Base-by-base conservation (phyloP, 2,113 vertebrate genomes). In the Pampusana beccarii region DNA sequence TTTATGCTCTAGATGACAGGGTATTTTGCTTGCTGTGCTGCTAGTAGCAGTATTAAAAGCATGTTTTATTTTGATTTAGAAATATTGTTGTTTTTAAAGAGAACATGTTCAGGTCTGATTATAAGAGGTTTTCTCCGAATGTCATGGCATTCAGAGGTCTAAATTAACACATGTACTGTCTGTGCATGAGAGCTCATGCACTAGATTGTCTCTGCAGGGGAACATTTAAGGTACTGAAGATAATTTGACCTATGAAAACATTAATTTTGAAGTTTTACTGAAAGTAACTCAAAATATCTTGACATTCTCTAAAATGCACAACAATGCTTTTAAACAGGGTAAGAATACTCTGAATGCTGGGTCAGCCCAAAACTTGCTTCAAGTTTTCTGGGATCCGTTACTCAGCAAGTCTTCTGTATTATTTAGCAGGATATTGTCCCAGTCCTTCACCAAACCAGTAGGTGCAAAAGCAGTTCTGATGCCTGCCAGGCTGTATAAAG, bases 191-290 rank as follows among this genome's bases (percentile, higher is more conserved):
- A 79, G 38, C 62, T 84, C 2, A 1, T 60, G 78, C 53, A 36
- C 85, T 79, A 92, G 85, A 58, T 66, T 58, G 46, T 74, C 81
- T 79, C 90, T 82, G 75, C 72, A 70, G 82, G 88, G 50, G 58
- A 93, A 61, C 46, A 36, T 86, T 90, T 70, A 57, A 48, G 34
- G 58, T 40, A 53, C 78, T 96, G 70, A 20, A 80, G 74, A 34
- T 88, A 82, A 90, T 83, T 58, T 69, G 40, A 80, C 71, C 54
- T 46, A 24, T 46, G 56, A 93, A 94, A 92, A 86, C 67, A 88
- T 21, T 66, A 36, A 65, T 92, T 95, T 82, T 77, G 16, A 77
- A 57, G 58, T 77, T 90, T 86, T 46, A 40, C 57, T 80, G 50
- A 53, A 82, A 88, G 23, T 85, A 87, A 57, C 38, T 88, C 61